Evolutionary conservation across 2,113 vertebrate genomes (phyloP), one percentile per base, ranked within the genome.

Genomic region (Halichoeres trimaculatus): DNA sequence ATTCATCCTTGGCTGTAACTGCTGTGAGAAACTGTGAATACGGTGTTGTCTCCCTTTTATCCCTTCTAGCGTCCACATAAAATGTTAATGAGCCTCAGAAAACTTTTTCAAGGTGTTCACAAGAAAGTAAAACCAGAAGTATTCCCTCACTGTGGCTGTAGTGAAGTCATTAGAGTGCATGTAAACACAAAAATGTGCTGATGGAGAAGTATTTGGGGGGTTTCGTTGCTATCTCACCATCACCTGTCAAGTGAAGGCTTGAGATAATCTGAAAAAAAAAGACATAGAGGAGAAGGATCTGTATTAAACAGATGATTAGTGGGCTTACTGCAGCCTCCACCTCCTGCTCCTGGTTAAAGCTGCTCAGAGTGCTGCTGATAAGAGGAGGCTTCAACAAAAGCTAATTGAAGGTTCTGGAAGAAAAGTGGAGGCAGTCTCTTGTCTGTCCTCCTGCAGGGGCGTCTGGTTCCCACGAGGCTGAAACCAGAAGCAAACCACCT

Each of bases 381-480:
- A 73, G 79, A 76, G 11, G 56, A 63, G 23, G 26, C 75, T 83
- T 53, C 40, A 74, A 79, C 57, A 69, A 55, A 57, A 53, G 77
- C 41, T 86, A 89, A 89, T 90, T 83, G 56, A 79, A 70, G 82
- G 73, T 80, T 78, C 72, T 71, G 82, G 75, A 60, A 70, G 69
- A 52, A 51, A 34, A 75, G 61, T 36, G 55, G 74, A 82, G 85
- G 80, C 80, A 71, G 74, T 70, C 70, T 74, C 56, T 40, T 50
- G 56, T 82, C 78, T 69, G 0, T 73, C 62, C 57, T 67, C 62
- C 56, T 68, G 72, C 45, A 61, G 51, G 61, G 43, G 59, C 20
- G 56, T 79, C 78, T 89, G 83, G 70, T 89, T 87, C 85, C 78
- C 83, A 77, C n/a, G 61, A 62, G 70, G 53, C 70, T 80, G 53